Conservation (phyloP, 2,797 vertebrate genomes). For the Pipistrellus nathusii region DNA sequence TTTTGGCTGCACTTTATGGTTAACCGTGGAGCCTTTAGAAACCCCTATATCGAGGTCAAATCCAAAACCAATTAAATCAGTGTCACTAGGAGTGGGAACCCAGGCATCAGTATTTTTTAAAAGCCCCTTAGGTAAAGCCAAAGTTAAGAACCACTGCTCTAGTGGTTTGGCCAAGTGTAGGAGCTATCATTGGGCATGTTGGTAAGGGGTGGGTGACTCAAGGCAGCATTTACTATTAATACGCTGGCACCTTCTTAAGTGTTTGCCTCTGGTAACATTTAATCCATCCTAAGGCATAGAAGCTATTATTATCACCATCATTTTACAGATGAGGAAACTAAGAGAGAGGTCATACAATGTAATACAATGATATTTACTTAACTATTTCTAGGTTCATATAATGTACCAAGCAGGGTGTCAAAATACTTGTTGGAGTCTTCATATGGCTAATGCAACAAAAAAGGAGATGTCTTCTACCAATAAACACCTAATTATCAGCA, state of each 20-base stretch:
- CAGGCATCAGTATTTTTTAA: not conserved
- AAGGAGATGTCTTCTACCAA: not conserved
- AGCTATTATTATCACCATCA: not conserved
- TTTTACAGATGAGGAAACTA: not conserved
- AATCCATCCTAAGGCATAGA: not conserved
- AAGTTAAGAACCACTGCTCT: not conserved
- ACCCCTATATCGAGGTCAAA: not conserved
- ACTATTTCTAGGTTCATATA: not conserved
- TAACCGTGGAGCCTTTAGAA: not conserved
- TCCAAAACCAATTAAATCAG: not conserved
- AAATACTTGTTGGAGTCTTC: not conserved
- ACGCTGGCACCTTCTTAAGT: not conserved
- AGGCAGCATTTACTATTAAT: not conserved
- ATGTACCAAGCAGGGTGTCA: not conserved
- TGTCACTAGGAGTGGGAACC: not conserved
- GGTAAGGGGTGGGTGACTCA: not conserved
- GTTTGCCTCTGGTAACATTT: not conserved
- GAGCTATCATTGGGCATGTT: not conserved
- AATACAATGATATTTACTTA: not conserved
- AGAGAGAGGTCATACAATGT: not conserved
- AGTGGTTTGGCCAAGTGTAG: not conserved
- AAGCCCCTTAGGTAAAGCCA: not conserved
- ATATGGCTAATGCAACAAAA: not conserved
- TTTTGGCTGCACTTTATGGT: constrained; percentile 4
- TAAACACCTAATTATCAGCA: not conserved